phyloP scores from a whole-genome alignment of 2,797 vertebrate species.

The Pangasius sanitwongsei region DNA sequence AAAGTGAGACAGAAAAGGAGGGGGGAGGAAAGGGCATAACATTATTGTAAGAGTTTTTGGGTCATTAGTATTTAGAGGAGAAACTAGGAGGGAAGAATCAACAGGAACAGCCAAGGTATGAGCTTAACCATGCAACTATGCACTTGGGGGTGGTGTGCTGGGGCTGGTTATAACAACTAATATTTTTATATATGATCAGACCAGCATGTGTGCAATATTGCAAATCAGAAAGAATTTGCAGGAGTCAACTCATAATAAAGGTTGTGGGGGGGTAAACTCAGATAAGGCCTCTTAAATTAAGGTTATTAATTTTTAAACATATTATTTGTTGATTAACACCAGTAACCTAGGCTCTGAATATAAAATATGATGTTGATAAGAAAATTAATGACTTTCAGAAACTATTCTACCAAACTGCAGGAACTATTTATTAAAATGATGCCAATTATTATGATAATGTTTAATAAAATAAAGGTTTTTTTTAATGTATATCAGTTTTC shows the following conservation, averaged over 20 bases:
- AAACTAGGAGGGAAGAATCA: constrained; percentile 64
- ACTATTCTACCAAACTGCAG: not conserved
- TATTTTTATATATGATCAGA: constrained; percentile 3
- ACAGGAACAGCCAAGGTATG: constrained; percentile 15
- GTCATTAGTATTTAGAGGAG: constrained; percentile 71
- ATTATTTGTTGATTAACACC: not conserved
- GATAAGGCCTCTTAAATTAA: not conserved
- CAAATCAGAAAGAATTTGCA: not conserved
- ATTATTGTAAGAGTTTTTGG: constrained; percentile 69
- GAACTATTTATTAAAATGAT: not conserved
- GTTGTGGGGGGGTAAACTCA: not conserved
- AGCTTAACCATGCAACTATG: constrained; percentile 32
- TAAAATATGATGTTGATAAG: not conserved
- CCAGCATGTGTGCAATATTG: not conserved
- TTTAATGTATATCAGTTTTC: not conserved
- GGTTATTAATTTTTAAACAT: not conserved
- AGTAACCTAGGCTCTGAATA: not conserved
- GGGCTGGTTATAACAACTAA: not conserved
- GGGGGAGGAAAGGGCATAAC: constrained; percentile 56
- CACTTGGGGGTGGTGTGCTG: not conserved
- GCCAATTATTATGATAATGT: too few relatives aligned
- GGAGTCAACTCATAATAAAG: not conserved
- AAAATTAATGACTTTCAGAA: not conserved
- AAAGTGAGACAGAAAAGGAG: not conserved
- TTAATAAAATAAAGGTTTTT: too few relatives aligned